These are phyloP conservation scores for Enteromius unitaeniatus DNA, from an alignment of 2,797 vertebrate species.

Conservation along the genomic window DNA sequence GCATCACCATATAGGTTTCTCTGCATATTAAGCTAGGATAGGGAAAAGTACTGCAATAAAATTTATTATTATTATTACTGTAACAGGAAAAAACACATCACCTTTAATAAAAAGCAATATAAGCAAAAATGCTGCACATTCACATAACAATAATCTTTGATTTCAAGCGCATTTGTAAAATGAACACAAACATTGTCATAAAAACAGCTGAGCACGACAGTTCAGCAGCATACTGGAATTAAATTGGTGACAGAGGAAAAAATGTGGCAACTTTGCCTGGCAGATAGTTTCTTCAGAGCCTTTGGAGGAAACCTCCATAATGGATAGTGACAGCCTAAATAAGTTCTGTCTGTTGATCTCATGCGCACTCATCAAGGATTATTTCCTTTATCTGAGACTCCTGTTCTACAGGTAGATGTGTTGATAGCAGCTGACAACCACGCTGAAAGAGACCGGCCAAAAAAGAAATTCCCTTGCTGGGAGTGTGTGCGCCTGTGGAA, in stretches of 20 bases:
- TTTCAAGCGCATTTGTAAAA: background rate
- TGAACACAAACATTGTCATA: background rate
- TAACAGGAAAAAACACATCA: background rate
- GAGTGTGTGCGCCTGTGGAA: background rate
- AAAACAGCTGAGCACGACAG: conserved; percentile 21
- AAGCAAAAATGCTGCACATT: background rate
- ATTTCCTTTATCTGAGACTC: conserved; percentile 69
- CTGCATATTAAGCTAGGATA: conserved; percentile 1
- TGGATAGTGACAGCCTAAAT: conserved; percentile 71
- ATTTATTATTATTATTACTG: background rate
- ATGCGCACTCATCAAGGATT: conserved; percentile 71
- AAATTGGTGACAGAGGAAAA: background rate
- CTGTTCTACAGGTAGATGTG: conserved; percentile 46
- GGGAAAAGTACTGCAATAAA: background rate
- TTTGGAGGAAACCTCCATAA: conserved; percentile 50
- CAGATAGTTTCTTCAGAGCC: conserved; percentile 27
- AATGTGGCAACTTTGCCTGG: background rate
- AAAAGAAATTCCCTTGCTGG: background rate
- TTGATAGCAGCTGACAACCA: conserved; percentile 54
- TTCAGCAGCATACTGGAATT: conserved; percentile 23
- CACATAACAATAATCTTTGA: background rate
- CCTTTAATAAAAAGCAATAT: conserved; percentile 17
- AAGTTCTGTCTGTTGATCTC: conserved; percentile 67
- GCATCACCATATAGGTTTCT: background rate
- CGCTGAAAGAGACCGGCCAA: conserved; percentile 10